These are phyloP conservation scores for Megalops cyprinoides DNA, from an alignment of 2,797 vertebrate genomes.

Conservation along the genomic window DNA sequence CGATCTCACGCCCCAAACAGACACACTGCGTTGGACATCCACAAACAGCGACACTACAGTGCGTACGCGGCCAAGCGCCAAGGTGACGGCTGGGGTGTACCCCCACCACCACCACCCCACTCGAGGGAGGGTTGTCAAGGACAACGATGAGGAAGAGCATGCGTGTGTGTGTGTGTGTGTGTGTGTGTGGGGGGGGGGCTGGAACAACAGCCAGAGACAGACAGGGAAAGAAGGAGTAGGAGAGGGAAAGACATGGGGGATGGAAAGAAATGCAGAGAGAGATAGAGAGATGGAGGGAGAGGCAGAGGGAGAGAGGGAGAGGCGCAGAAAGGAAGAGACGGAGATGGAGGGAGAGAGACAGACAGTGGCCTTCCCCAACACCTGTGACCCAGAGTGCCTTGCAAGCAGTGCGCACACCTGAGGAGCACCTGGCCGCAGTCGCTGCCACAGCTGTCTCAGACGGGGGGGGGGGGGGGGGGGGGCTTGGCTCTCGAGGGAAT, in stretches of 20 bases:
- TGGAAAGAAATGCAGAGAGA: slow-evolving; percentile 15
- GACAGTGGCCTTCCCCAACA: slow-evolving; percentile 56
- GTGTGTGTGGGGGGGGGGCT: slow-evolving; percentile 25
- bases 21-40: too few relatives aligned
- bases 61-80: neutral
- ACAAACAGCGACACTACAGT: neutral
- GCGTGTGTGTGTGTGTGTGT: slow-evolving; percentile 12
- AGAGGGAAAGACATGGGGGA: neutral
- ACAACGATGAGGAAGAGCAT: too few relatives aligned
- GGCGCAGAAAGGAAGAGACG: slow-evolving; percentile 1
- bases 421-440: slow-evolving; percentile 75
- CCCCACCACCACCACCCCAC: slow-evolving; percentile 53
- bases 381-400: slow-evolving; percentile 69
- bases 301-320: slow-evolving; percentile 7
- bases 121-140: slow-evolving; percentile 13
- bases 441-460: slow-evolving; percentile 52
- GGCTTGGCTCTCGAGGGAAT: slow-evolving; percentile 14
- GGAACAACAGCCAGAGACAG: neutral
- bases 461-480: neutral
- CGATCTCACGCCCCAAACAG: neutral
- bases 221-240: slow-evolving; percentile 16
- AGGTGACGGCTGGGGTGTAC: slow-evolving; percentile 22
- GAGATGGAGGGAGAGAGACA: too few relatives aligned
- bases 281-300: slow-evolving; percentile 17
- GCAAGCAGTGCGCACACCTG: slow-evolving; percentile 72